phyloP scores from a whole-genome alignment of 2,888 invertebrate species.

The Ypsolopha sequella region DNA sequence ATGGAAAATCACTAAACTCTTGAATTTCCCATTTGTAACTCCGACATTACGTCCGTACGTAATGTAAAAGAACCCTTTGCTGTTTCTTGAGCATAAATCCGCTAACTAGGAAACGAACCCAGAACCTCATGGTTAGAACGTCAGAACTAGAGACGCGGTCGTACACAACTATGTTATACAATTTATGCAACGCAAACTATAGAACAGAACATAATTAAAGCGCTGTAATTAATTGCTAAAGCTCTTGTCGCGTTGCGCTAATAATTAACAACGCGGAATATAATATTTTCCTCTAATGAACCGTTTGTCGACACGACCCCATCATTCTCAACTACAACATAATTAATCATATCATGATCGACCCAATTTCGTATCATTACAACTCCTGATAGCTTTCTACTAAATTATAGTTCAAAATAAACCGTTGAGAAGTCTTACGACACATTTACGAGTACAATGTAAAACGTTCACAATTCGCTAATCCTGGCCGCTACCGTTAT shows the following conservation, averaged over 20 bases:
- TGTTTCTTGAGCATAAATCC: no score
- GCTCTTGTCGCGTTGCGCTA: background rate
- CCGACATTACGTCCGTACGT: no score
- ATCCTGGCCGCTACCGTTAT: slow-evolving; percentile 68
- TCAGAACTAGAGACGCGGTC: no score
- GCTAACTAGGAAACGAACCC: no score
- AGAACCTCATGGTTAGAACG: no score
- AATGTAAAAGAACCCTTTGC: no score
- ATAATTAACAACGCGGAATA: slow-evolving; percentile 4
- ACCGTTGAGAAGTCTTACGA: slow-evolving; percentile 46
- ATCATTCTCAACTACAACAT: background rate
- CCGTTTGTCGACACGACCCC: background rate
- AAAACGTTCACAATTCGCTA: slow-evolving; percentile 66
- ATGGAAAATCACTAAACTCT: no score
- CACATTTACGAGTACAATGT: slow-evolving; percentile 45
- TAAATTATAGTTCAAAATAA: slow-evolving; percentile 43
- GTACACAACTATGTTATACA: background rate
- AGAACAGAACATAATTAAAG: slow-evolving; percentile 1
- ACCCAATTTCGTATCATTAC: background rate
- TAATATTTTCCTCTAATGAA: slow-evolving; percentile 4
- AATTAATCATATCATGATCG: background rate
- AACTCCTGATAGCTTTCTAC: background rate
- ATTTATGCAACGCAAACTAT: slow-evolving; percentile 2
- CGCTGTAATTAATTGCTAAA: background rate
- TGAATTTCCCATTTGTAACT: no score